Evolutionary conservation across 2,888 invertebrate species (phyloP).

Genomic region (Tiliacea aurago): DNA sequence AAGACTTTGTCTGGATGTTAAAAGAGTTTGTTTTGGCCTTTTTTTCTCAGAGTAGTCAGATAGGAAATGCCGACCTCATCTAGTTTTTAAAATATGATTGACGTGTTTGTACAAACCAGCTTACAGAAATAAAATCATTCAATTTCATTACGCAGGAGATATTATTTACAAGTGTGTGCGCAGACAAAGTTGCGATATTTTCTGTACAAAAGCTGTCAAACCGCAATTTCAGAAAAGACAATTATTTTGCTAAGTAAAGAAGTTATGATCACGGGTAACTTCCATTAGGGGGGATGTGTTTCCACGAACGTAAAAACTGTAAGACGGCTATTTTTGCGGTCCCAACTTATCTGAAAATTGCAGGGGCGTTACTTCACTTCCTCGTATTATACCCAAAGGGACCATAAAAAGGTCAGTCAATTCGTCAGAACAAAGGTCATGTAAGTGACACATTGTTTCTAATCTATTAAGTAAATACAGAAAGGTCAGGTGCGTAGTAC

Average conservation of each 20-base stretch:
- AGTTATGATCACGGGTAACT: background rate
- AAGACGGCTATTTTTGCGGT: background rate
- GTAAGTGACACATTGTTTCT: background rate
- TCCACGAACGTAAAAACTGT: slow-evolving; percentile 11
- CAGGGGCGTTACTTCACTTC: slow-evolving; percentile 16
- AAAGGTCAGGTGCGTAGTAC: too few relatives aligned
- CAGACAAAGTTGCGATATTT: background rate
- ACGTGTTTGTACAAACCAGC: too few relatives aligned
- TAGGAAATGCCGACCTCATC: too few relatives aligned
- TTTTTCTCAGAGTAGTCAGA: too few relatives aligned
- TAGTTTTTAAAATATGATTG: too few relatives aligned
- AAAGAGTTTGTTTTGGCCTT: too few relatives aligned
- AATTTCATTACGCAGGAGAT: too few relatives aligned
- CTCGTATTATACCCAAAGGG: background rate
- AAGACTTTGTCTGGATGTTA: too few relatives aligned
- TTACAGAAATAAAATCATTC: too few relatives aligned
- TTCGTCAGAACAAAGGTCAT: slow-evolving; percentile 8
- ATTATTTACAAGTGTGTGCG: too few relatives aligned
- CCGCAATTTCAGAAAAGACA: background rate
- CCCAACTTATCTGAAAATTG: slow-evolving; percentile 11
- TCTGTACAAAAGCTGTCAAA: background rate
- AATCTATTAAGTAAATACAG: background rate
- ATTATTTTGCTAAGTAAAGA: background rate
- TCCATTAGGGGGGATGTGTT: background rate
- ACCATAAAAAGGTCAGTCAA: slow-evolving; percentile 12